Conservation (phyloP, 1,140 invertebrate species). For the Rhagoletis zephyria region DNA sequence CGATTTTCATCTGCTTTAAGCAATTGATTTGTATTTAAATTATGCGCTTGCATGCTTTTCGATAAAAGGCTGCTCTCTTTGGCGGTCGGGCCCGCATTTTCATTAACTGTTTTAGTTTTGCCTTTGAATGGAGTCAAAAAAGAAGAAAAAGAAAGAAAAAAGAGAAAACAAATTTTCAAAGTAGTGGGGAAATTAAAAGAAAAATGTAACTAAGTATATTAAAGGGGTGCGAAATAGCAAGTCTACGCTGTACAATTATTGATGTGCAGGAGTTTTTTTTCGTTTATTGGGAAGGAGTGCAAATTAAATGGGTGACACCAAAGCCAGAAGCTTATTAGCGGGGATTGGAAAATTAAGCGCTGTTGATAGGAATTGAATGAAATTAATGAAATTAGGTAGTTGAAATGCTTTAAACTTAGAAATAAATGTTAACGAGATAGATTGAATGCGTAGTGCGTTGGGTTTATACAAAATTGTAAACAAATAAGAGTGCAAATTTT, state of each 20-base stretch:
- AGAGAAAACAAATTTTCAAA: slow-evolving; percentile 29
- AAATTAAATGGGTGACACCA: no score
- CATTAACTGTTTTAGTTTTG: slow-evolving; percentile 48
- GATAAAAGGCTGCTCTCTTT: slow-evolving; percentile 20
- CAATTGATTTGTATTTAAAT: slow-evolving; percentile 4
- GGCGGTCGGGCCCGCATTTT: neutral
- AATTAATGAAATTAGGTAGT: no score
- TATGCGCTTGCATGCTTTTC: slow-evolving; percentile 31
- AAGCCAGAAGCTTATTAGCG: no score
- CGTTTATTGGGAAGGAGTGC: neutral
- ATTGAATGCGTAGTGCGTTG: no score
- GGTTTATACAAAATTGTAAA: no score
- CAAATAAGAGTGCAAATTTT: no score
- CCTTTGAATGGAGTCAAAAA: slow-evolving; percentile 31
- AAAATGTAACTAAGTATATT: neutral
- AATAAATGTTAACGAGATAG: no score
- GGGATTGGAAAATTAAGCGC: no score
- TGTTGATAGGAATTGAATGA: no score
- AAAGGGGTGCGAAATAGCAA: neutral
- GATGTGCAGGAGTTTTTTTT: neutral
- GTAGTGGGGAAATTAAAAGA: neutral
- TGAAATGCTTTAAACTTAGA: no score
- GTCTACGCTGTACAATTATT: neutral
- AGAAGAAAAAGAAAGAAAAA: slow-evolving; percentile 49
- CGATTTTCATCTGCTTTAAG: slow-evolving; percentile 34